Evolutionary conservation across 2,797 vertebrate species (phyloP), one percentile per base, ranked within the genome.

Genomic region (Hydrocynus forskahlii): DNA sequence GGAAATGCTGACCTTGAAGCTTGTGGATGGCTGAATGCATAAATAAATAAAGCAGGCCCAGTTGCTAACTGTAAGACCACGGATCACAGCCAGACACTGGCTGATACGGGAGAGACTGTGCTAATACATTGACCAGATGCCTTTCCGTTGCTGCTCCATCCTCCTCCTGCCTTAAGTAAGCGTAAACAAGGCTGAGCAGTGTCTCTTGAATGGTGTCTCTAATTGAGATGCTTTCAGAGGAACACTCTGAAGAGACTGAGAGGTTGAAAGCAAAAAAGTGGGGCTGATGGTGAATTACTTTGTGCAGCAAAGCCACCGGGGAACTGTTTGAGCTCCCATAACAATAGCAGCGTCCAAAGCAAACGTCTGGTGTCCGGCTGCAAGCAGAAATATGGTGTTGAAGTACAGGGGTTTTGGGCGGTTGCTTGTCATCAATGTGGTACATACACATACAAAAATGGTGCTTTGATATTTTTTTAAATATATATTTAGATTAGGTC

Each of bases 331-430:
- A 76, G 81, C 87, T 93, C 93, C 91, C 92, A 86, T 83, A 90
- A 92, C 92, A 94, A 92, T 83, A 83, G 90, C 90, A 84, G 82
- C 84, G 87, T 93, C 93, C 93, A 95, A 94, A 93, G 89, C 90
- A 94, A 96, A 95, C 86, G 90, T 92, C 91, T 91, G 87, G 86
- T 89, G 76, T 88, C 87, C 77, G 54, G 83, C 81, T 89, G 83
- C 88, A 88, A 86, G 88, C 84, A 69, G 45, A 83, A 89, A 83
- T 80, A 85, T 73, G 89, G 85, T 89, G 88, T 88, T 82, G 83
- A 72, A 82, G 78, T 75, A 77, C 35, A 0, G 80, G 79, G 69
- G 72, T 78, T 81, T 70, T 67, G 8, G 35, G 17, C 25, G 55
- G n/a, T 19, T 2, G 13, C 1, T 72, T 67, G 70, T 81, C 17